Evolutionary conservation across 2,888 invertebrate genomes (phyloP), one percentile per base, ranked within the genome.

Genomic region (Carterocephalus palaemon): DNA sequence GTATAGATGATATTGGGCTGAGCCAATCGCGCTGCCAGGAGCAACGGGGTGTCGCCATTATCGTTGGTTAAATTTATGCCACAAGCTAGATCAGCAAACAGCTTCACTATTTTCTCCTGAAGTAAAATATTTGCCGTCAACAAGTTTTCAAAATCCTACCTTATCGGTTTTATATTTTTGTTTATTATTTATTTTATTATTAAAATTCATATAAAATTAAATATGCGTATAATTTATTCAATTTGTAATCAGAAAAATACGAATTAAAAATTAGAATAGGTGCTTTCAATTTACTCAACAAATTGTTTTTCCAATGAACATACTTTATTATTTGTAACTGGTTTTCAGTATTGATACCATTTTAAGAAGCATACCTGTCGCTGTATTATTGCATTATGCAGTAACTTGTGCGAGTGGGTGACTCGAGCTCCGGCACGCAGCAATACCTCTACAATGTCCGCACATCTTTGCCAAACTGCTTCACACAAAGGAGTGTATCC

Each of bases 401-500:
- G 69, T 24, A 93, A 80, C 68, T 89, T 89, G 64, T 92, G 92
- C 1, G 91, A 90, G 51, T 92, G 92, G 24, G 92, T 89, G 6
- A 93, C 83, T 37, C 92, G 89, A 1, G 93, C 93, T 5, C 93
- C 93, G 15, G 89, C 86, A 19, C 81, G 70, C 40, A 94, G 62
- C 15, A 94, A 75, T 22, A 89, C 71, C 54, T 88, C 84, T 5
- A 91, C 89, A 51, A 92, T 82, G 8, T 83, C 70, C 1, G 88
- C 77, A 56, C 89, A 86, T 57, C 90, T 90, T 53, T 89, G 88
- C 87, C 90, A 91, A 10, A 93, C 92, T 5, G 93, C 92, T 67
- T 92, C 88, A 72, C 91, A 90, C 24, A 93, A 75, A 3, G 93
- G 91, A 0, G 93, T 92, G 49, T 90, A 90, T 1, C 92, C 91